These are phyloP conservation scores for Sepioteuthis lessoniana DNA, from an alignment of 2,888 invertebrate genomes.

Conservation along the genomic window DNA sequence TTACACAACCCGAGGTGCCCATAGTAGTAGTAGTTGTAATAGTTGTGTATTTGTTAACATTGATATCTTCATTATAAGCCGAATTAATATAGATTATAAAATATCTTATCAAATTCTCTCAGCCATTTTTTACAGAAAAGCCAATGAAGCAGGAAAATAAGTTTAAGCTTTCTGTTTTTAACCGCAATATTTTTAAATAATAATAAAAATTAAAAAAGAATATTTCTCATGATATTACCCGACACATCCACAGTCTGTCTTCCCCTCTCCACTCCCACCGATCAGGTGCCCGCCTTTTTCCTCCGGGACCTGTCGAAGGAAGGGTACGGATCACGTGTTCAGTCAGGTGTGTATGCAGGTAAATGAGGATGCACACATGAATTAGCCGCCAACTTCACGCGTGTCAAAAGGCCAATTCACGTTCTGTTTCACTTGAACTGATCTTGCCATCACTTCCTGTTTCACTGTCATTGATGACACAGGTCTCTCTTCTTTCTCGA, in stretches of 20 bases:
- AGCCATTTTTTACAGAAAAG: no score
- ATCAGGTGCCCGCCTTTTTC: not conserved
- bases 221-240: not conserved
- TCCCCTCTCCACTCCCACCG: not conserved
- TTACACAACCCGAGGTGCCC: no score
- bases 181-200: no score
- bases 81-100: no score
- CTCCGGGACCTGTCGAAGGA: not conserved
- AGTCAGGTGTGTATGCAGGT: not conserved
- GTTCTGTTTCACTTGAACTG: slow-evolving; percentile 7
- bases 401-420: slow-evolving; percentile 8
- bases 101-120: no score
- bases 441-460: not conserved
- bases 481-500: no score
- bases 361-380: slow-evolving; percentile 33
- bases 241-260: not conserved
- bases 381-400: slow-evolving; percentile 1
- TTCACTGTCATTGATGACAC: not conserved
- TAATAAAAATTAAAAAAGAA: no score
- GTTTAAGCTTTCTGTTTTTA: no score
- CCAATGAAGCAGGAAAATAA: no score
- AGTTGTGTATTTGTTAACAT: no score
- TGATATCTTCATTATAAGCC: no score
- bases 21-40: no score
- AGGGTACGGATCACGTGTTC: not conserved